These are phyloP conservation scores for Crotalus helleri DNA, from an alignment of 2,113 vertebrate species.

Conservation along the genomic window DNA sequence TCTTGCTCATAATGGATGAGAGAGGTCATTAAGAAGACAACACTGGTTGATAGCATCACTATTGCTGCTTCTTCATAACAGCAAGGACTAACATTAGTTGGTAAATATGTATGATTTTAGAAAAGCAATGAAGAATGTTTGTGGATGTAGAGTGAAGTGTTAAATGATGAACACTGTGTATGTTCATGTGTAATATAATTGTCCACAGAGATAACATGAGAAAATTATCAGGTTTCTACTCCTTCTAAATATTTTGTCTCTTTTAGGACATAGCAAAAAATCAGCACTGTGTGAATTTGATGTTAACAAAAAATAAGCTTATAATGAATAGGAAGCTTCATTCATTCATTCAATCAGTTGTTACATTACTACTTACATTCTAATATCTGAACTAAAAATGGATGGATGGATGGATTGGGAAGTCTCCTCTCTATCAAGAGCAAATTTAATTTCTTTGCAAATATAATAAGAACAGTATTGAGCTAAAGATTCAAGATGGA, in stretches of 20 bases:
- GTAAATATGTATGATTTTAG: slow-evolving; percentile 40
- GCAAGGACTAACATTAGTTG: slow-evolving; percentile 49
- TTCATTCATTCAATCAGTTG: background rate
- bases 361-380: background rate
- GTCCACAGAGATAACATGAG: slow-evolving; percentile 1
- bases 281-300: slow-evolving; percentile 53
- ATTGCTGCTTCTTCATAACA: slow-evolving; percentile 54
- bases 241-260: slow-evolving; percentile 29
- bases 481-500: slow-evolving; percentile 21
- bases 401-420: slow-evolving; percentile 44
- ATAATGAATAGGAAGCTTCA: slow-evolving; percentile 39
- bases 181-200: background rate
- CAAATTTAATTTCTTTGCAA: slow-evolving; percentile 56
- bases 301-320: slow-evolving; percentile 47
- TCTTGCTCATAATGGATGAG: slow-evolving; percentile 66
- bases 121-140: slow-evolving; percentile 29
- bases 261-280: slow-evolving; percentile 41
- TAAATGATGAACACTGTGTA: slow-evolving; percentile 25
- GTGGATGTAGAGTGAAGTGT: slow-evolving; percentile 6
- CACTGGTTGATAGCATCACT: slow-evolving; percentile 62
- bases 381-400: slow-evolving; percentile 38
- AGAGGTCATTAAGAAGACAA: slow-evolving; percentile 65
- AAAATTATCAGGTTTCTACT: slow-evolving; percentile 7
- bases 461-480: slow-evolving; percentile 37
- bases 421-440: slow-evolving; percentile 43